A percentile compares a stretch with the other conserved stretches of the same genome.
phyloP scores from a whole-genome alignment of 2,797 vertebrate genomes.

The Phoebastria nigripes region DNA sequence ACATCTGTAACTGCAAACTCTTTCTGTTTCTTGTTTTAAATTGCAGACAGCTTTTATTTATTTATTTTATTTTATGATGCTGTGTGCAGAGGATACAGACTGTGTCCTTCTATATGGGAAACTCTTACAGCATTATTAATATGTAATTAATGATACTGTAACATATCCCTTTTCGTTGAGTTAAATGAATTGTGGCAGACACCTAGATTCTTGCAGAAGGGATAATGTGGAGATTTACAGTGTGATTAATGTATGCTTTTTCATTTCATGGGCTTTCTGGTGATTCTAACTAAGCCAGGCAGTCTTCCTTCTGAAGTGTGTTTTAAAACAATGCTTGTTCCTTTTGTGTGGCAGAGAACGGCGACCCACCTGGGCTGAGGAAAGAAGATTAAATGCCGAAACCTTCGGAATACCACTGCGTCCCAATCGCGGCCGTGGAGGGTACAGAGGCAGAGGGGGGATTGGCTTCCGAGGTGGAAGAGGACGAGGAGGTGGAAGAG shows the following conservation, averaged over 20 bases:
- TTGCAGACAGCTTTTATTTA: background rate
- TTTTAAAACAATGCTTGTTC: background rate
- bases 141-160: background rate
- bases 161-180: background rate
- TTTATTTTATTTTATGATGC: background rate
- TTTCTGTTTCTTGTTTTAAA: background rate
- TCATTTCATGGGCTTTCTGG: background rate
- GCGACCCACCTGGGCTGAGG: conserved; percentile 94
- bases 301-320: background rate
- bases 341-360: conserved; percentile 80
- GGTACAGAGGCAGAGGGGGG: conserved; percentile 86
- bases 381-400: conserved; percentile 92
- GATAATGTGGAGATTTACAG: background rate
- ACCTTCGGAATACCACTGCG: conserved; percentile 94
- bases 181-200: background rate
- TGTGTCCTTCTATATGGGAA: background rate
- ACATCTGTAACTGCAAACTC: background rate
- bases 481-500: conserved; percentile 81
- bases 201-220: background rate
- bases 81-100: background rate
- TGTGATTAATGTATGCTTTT: background rate
- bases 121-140: background rate
- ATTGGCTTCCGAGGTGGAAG: conserved; percentile 89
- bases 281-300: background rate
- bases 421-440: conserved; percentile 87